Evolutionary conservation across 1,140 invertebrate genomes (phyloP).

Genomic region (Pseudachorutes palmiensis): DNA sequence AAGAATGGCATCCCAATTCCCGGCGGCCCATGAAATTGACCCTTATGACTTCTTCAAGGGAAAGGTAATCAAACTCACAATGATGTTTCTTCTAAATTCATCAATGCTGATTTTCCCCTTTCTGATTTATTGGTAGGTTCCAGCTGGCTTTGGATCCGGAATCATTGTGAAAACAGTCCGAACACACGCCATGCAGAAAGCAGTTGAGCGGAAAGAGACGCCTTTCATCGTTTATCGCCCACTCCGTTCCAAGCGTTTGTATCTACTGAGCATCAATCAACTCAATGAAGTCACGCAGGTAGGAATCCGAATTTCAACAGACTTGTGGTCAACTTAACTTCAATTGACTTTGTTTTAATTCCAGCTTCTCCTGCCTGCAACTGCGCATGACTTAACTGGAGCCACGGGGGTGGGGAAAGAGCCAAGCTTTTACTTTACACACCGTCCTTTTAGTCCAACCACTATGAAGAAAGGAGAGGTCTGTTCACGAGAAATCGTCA

Average conservation of each 20-base stretch:
- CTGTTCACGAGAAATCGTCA: neutral
- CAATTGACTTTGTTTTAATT: neutral
- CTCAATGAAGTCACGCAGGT: slow-evolving; percentile 12
- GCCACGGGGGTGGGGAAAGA: slow-evolving; percentile 4
- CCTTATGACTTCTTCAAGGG: neutral
- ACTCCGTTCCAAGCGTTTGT: slow-evolving; percentile 1
- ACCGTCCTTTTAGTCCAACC: neutral
- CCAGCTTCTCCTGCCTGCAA: slow-evolving; percentile 17
- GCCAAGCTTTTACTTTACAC: neutral
- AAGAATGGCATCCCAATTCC: neutral
- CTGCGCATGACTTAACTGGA: neutral
- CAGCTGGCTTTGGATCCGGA: slow-evolving; percentile 22
- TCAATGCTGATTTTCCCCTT: neutral
- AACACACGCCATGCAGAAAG: slow-evolving; percentile 17
- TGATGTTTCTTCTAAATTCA: neutral
- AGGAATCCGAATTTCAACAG: neutral
- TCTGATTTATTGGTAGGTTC: neutral
- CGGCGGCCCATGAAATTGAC: neutral
- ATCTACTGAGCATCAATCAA: slow-evolving; percentile 13
- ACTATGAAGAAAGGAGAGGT: neutral
- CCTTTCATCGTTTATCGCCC: slow-evolving; percentile 32
- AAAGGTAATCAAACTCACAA: neutral
- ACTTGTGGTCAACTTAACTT: neutral
- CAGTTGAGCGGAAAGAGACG: slow-evolving; percentile 21
- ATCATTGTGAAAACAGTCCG: slow-evolving; percentile 24